Evolutionary conservation across 2,888 invertebrate species (phyloP), one percentile per base, ranked within the genome.

Genomic region (Rotaria socialis): DNA sequence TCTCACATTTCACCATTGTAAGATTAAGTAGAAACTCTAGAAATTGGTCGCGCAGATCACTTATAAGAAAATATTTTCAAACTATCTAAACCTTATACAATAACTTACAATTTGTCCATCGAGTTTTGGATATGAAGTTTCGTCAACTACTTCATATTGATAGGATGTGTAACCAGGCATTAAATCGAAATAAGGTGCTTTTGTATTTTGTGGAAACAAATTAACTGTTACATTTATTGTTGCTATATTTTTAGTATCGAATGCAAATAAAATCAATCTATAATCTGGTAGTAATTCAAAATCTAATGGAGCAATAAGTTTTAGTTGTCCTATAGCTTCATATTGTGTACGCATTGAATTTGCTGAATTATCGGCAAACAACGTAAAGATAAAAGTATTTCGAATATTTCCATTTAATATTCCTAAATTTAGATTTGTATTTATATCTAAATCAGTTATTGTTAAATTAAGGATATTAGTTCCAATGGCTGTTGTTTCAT

Each of bases 381-480:
- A n/a, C 11, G 4, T 80, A 47, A 80, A 80, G 47, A 1, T n/a
- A 47, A 80, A 80, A 7, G 10, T 16, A 47, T 80, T 80, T 4
- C n/a, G 22, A 47, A 80, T 11, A 80, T 80, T 80, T 80, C 80
- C 80, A 43, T 47, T 80, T n/a, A 80, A 80, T 80, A 80, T 80
- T n/a, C 80, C 80, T 2, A 80, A 43, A 80, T 47, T 47, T 11
- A 80, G 43, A 8, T n/a, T 80, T n/a, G 80, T 80, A 80, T 80
- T 22, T 11, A 47, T 24, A 47, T 80, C 47, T 24, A 41, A 11
- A 80, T 80, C 80, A 24, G 14, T 10, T 11, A 43, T 47, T 24
- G 43, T 47, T 10, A 80, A n/a, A 43, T 24, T 80, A n/a, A 22
- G 11, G 4, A 80, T 80, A 47, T 10, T 10, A 47, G 43, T 80